Evolutionary conservation across 2,888 invertebrate species (phyloP), one percentile per base, ranked within the genome.

Genomic region (Dinocampus coccinellae): DNA sequence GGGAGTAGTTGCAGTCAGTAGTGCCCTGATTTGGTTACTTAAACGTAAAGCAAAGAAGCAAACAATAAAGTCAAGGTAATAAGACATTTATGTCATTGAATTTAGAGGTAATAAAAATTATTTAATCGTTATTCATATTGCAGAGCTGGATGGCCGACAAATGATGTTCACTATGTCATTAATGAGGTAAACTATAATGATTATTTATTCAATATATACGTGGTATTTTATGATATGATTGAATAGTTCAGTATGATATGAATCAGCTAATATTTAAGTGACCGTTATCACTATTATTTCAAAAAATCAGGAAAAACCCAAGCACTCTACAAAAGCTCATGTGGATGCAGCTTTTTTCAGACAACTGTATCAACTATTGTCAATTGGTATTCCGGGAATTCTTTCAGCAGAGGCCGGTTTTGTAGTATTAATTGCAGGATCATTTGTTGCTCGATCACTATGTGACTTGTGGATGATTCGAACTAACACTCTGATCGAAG

Each of bases 381-480:
- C 79, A 1, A 82, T 87, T 67, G 88, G 83, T 80, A 90, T 97
- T 72, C 97, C 97, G 3, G 93, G 95, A 57, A 86, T 94, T 81
- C 91, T 93, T 87, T 92, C 93, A 11, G 89, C 92, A 70, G 97
- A 97, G 88, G 90, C 92, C 76, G 94, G 92, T 4, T 92, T 93
- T 75, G 89, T 96, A 83, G 75, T 91, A 11, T 86, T 96, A 26
- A 92, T 97, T 7, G 98, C 98, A 0, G 84, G 89, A 3, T 92
- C 97, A 3, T 90, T 99, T 53, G 91, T 98, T 24, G 93, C 95
- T 1, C 91, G 98, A 78, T 98, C 99, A 0, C 91, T 97, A 78
- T 98, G 98, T 84, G 99, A 99, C 88, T 91, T 99, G 66, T 99
- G 98, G 97, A 93, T 99, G 90, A 99, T 99, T 79, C 94, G 96